Evolutionary conservation across 2,797 vertebrate species (phyloP).

Genomic region (Hydrolagus colliei): DNA sequence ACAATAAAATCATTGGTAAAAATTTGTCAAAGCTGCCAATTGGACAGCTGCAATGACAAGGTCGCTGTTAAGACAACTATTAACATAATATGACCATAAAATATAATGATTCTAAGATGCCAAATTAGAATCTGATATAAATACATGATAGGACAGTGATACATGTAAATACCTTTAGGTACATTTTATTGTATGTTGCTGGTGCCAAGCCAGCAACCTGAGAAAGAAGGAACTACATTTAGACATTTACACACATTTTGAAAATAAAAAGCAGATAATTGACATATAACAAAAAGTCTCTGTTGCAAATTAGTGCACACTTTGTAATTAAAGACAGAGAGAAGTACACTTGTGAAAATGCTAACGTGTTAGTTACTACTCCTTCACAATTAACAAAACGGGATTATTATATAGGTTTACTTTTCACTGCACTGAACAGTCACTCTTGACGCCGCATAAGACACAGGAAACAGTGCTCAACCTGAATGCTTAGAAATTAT

Average conservation of each 20-base stretch:
- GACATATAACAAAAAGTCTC: slow-evolving; percentile 28
- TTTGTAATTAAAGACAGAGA: slow-evolving; percentile 21
- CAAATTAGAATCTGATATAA: background rate
- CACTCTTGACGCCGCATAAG: slow-evolving; percentile 10
- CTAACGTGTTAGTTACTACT: slow-evolving; percentile 28
- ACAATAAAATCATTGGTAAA: slow-evolving; percentile 13
- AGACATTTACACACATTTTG: background rate
- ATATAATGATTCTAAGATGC: slow-evolving; percentile 6
- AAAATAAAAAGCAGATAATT: background rate
- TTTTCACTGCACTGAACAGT: slow-evolving; percentile 29
- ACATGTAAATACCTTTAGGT: background rate
- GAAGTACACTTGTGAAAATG: slow-evolving; percentile 23
- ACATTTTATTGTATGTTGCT: background rate
- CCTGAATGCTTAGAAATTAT: slow-evolving; percentile 21
- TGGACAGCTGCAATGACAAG: background rate
- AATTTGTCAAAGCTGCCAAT: background rate
- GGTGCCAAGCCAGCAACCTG: slow-evolving; percentile 12
- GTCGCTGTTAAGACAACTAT: slow-evolving; percentile 5
- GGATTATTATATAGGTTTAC: slow-evolving; percentile 17
- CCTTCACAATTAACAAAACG: slow-evolving; percentile 21
- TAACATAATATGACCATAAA: background rate
- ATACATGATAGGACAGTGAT: background rate
- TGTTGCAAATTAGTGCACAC: slow-evolving; percentile 29
- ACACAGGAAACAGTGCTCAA: slow-evolving; percentile 22
- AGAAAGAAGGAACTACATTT: slow-evolving; percentile 9